Conservation (phyloP, 2,113 vertebrate genomes). For the Amia ocellicauda region DNA sequence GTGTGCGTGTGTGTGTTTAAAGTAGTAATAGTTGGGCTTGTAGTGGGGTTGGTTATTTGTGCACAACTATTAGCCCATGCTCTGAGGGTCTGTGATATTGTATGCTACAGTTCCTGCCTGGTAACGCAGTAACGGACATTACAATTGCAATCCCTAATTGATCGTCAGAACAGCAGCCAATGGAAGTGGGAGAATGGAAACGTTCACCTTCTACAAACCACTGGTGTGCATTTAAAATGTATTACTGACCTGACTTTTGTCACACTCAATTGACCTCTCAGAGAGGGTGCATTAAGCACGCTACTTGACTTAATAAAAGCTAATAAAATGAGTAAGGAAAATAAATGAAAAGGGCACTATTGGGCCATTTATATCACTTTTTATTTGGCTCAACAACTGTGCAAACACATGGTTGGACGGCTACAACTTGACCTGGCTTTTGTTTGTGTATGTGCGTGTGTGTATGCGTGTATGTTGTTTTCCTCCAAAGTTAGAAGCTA, state of each 20-base stretch:
- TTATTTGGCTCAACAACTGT: neutral
- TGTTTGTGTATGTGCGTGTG: too few relatives aligned
- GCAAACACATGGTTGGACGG: neutral
- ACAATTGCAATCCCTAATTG: neutral
- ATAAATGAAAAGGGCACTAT: neutral
- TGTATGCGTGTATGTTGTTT: too few relatives aligned
- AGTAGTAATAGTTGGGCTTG: too few relatives aligned
- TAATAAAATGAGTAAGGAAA: neutral
- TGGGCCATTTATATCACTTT: neutral
- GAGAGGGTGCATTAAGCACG: neutral
- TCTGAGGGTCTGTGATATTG: neutral
- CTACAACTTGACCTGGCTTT: constrained; percentile 4
- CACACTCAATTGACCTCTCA: neutral
- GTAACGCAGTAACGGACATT: neutral
- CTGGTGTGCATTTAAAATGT: neutral
- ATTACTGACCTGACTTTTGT: constrained; percentile 1
- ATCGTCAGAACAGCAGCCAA: neutral
- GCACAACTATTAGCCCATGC: neutral
- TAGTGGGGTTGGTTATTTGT: neutral
- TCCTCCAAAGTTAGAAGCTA: neutral
- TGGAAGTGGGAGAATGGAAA: neutral
- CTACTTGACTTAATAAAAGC: neutral
- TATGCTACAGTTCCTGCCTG: neutral
- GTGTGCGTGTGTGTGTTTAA: too few relatives aligned
- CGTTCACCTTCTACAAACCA: neutral